A percentile compares a stretch with the other conserved stretches of the same genome.
phyloP scores from a whole-genome alignment of 2,888 invertebrate genomes.

The Heliconius aoede region DNA sequence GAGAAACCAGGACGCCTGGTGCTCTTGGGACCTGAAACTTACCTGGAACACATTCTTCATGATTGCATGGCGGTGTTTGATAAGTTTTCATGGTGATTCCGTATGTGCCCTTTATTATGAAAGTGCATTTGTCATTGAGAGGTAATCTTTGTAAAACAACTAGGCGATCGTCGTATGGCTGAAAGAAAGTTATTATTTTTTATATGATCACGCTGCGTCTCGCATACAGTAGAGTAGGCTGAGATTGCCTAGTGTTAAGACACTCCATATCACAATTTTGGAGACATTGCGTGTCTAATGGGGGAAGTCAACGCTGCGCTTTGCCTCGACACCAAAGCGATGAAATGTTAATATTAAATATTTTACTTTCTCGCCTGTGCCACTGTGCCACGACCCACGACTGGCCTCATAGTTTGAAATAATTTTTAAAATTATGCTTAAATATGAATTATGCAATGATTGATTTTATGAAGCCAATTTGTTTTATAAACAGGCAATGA shows the following conservation, averaged over 20 bases:
- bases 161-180: slow-evolving; percentile 54
- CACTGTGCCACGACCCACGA: too few species aligned
- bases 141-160: slow-evolving; percentile 51
- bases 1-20: neutral
- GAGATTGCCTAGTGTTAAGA: neutral
- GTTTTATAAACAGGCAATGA: neutral
- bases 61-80: slow-evolving; percentile 54
- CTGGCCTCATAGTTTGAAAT: neutral
- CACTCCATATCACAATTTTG: too few species aligned
- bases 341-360: too few species aligned
- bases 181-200: slow-evolving; percentile 32
- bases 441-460: neutral
- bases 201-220: neutral
- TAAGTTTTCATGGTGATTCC: slow-evolving; percentile 55
- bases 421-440: neutral
- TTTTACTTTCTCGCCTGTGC: too few species aligned
- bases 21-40: slow-evolving; percentile 39
- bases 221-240: neutral
- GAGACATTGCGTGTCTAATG: too few species aligned
- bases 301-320: too few species aligned
- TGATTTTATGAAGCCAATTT: neutral
- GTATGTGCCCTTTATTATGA: slow-evolving; percentile 56
- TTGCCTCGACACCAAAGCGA: too few species aligned
- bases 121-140: slow-evolving; percentile 54
- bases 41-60: slow-evolving; percentile 52